phyloP scores from a whole-genome alignment of 1,140 invertebrate species.

The Bursaphelenchus mucronatus region DNA sequence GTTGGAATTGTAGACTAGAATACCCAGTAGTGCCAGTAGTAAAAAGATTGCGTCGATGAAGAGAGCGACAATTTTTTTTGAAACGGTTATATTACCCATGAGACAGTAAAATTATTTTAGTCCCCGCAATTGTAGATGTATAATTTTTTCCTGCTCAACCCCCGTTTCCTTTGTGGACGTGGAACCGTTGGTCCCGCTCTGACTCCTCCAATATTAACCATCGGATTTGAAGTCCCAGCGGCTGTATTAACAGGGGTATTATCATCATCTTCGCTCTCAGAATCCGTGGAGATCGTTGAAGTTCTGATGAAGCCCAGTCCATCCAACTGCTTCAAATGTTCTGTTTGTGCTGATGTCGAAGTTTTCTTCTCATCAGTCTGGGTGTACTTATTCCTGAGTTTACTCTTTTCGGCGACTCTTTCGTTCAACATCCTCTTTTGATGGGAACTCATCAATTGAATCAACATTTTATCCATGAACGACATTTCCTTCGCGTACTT shows the following conservation, averaged over 20 bases:
- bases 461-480: constrained; percentile 22
- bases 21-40: too few relatives aligned
- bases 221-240: neutral
- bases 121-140: constrained; percentile 37
- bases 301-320: constrained; percentile 13
- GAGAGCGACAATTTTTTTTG: too few relatives aligned
- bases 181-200: constrained; percentile 4
- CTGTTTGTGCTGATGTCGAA: constrained; percentile 37
- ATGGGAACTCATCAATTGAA: constrained; percentile 36
- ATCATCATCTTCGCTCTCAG: constrained; percentile 3
- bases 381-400: constrained; percentile 30
- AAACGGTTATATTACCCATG: too few relatives aligned
- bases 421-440: constrained; percentile 39
- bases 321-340: constrained; percentile 9
- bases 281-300: constrained; percentile 1
- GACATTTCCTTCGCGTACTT: constrained; percentile 31
- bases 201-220: neutral
- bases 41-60: too few relatives aligned
- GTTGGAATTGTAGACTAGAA: too few relatives aligned
- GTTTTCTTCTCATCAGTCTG: constrained; percentile 38
- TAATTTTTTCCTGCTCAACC: constrained; percentile 27
- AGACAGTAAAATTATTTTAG: constrained; percentile 4
- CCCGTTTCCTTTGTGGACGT: constrained; percentile 23
- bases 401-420: constrained; percentile 29
- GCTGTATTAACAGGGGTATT: neutral